These are phyloP conservation scores for Acleris sparsana DNA, from an alignment of 2,888 invertebrate species.

Conservation along the genomic window DNA sequence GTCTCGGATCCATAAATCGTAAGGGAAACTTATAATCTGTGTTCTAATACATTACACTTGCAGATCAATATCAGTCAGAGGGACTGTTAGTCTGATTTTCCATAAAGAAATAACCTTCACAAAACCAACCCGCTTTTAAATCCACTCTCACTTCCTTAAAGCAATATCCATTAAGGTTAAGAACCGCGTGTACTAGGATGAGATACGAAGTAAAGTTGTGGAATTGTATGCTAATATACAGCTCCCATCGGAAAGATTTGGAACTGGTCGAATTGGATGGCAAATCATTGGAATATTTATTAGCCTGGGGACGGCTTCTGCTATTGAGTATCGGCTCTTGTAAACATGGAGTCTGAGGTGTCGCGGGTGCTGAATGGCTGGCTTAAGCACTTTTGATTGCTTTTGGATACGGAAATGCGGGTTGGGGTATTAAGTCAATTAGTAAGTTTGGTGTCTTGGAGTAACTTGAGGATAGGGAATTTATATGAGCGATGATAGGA, in stretches of 20 bases:
- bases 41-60: too few relatives aligned
- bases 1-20: too few relatives aligned
- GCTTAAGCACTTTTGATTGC: conserved; percentile 32
- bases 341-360: conserved; percentile 48
- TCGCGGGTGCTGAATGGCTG: conserved; percentile 27
- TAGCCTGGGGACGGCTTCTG: conserved; percentile 64
- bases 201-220: conserved; percentile 46
- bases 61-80: too few relatives aligned
- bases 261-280: conserved; percentile 70
- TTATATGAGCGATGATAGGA: background rate
- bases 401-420: conserved; percentile 16
- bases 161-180: conserved; percentile 11
- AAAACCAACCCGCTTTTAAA: conserved; percentile 18
- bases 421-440: conserved; percentile 13
- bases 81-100: background rate
- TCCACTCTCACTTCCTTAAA: too few relatives aligned
- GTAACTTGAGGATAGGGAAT: background rate
- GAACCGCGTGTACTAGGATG: conserved; percentile 29
- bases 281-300: conserved; percentile 79
- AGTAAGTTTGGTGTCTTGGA: conserved; percentile 10
- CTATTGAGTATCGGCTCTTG: conserved; percentile 51
- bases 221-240: conserved; percentile 70
- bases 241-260: conserved; percentile 76
- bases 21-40: too few relatives aligned
- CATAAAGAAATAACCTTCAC: too few relatives aligned